Base-by-base conservation (phyloP, 2,888 invertebrate genomes). In the Brachypalpus laphriformis region DNA sequence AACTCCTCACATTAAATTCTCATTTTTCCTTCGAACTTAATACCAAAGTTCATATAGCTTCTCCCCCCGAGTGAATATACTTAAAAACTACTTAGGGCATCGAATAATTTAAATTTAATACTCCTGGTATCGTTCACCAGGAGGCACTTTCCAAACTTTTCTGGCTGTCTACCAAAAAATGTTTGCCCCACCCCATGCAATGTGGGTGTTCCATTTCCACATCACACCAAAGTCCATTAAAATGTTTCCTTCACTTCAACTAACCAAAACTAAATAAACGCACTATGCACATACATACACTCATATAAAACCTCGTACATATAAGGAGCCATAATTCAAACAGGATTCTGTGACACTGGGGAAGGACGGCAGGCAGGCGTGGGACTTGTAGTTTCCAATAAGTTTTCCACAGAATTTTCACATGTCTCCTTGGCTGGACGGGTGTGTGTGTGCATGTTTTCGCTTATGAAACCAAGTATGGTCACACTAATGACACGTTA, bases 401-500 rank as follows among this genome's bases (percentile, higher is more conserved):
- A 66, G 42, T 72, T 68, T 59, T 63, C 34, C 45, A 42, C 66
- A 54, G 8, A 42, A 65, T 59, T 76, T 63, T 56, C 31, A n/a
- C n/a, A n/a, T n/a, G n/a, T 40, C 54, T 49, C 22, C 65, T 18
- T 14, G 34, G n/a, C n/a, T 9, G 47, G 25, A n/a, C 51, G 8
- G 1, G 0, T 40, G n/a, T 40, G 6, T 14, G 14, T 14, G n/a
- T 40, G 40, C 5, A 14, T 40, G 14, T 77, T 56, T 56, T 57
- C 68, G 49, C 54, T 68, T 37, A 56, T 74, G 49, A 28, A 42
- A 74, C 80, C 78, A 78, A 68, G 61, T 74, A 47, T 72, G 83
- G 83, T 61, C 78, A 68, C 74, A 68, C 77, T 83, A 83, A 83
- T 83, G 82, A 83, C 78, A 74, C 83, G 72, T 78, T 25, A 83